Percentiles rank a stretch among this genome's conserved stretches.
phyloP scores from a whole-genome alignment of 2,888 invertebrate species.

The Sipha maydis region DNA sequence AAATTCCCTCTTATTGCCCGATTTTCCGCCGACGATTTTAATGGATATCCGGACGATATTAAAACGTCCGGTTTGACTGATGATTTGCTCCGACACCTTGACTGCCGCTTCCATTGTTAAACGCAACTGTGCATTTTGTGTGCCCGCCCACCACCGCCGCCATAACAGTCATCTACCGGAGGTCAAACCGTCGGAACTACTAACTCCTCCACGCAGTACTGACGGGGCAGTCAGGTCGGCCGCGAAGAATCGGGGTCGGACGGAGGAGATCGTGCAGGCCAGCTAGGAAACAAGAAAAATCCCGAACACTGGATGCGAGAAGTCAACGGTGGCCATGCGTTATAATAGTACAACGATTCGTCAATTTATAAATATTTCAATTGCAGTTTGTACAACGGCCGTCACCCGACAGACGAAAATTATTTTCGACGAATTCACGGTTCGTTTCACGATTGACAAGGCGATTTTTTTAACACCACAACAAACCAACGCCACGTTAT shows the following conservation, averaged over 20 bases:
- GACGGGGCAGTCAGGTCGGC: not conserved
- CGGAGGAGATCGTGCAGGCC: no score
- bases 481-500: no score
- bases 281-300: no score
- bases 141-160: not conserved
- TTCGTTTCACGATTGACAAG: no score
- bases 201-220: no score
- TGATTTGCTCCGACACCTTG: conserved; percentile 51
- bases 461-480: no score
- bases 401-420: no score
- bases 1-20: not conserved
- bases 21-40: conserved; percentile 19
- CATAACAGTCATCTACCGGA: not conserved
- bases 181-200: not conserved
- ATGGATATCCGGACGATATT: conserved; percentile 58
- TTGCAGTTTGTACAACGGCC: no score
- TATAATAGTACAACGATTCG: not conserved
- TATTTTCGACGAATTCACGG: no score
- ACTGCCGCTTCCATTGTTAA: conserved; percentile 20
- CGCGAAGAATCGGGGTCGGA: not conserved
- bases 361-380: not conserved
- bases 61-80: conserved; percentile 57
- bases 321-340: not conserved
- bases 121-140: not conserved
- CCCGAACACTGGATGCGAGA: no score